These are phyloP conservation scores for Drosophila nigromelanica DNA, from an alignment of 1,140 invertebrate species.

Conservation along the genomic window DNA sequence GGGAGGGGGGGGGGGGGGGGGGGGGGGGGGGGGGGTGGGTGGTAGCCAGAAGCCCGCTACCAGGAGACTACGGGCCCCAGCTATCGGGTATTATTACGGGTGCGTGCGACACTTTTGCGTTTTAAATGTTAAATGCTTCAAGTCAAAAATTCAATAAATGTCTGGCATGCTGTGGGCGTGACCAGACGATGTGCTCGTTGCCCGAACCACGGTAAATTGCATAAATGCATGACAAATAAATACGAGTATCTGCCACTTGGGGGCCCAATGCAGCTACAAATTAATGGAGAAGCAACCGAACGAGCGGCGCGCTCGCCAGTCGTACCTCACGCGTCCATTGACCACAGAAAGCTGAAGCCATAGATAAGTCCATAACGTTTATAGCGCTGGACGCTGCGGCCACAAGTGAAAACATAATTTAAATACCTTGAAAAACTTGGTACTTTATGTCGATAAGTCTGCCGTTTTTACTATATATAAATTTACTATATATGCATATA, in stretches of 20 bases:
- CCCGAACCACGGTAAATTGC: slow-evolving; percentile 40
- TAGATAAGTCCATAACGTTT: not conserved
- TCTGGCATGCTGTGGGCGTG: slow-evolving; percentile 49
- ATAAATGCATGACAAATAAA: slow-evolving; percentile 64
- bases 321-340: not conserved
- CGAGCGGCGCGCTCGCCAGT: not conserved
- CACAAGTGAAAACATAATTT: slow-evolving; percentile 3
- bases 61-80: slow-evolving; percentile 12
- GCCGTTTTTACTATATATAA: not conserved
- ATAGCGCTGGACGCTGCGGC: not conserved
- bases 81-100: slow-evolving; percentile 26
- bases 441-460: not conserved
- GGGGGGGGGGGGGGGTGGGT: not conserved
- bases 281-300: not conserved
- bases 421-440: not conserved
- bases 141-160: slow-evolving; percentile 77
- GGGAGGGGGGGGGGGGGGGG: too few species aligned
- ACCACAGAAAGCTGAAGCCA: not conserved
- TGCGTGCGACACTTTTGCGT: slow-evolving; percentile 54
- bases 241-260: slow-evolving; percentile 5
- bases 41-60: slow-evolving; percentile 1
- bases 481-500: not conserved
- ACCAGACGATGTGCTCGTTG: slow-evolving; percentile 22
- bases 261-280: slow-evolving; percentile 19
- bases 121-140: slow-evolving; percentile 71